Evolutionary conservation across 2,888 invertebrate genomes (phyloP), one percentile per base, ranked within the genome.

Genomic region (Coelopa pilipes): DNA sequence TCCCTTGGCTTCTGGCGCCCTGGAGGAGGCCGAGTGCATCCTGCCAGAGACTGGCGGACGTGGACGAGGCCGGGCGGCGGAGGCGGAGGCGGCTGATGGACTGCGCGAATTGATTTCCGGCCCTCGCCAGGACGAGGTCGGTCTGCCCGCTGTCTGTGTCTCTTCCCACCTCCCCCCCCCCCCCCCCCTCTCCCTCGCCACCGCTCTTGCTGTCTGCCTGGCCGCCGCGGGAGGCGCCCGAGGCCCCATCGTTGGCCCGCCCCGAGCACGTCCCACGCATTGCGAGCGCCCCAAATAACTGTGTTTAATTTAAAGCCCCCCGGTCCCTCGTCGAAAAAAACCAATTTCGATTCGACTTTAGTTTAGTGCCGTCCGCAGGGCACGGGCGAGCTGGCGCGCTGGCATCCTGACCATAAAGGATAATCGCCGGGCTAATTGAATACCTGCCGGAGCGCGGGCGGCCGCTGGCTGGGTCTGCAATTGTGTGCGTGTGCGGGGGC

Each of bases 371-470:
- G 7, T 34, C 34, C 34, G 2, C 34, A 34, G 34, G 34, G 34
- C 2, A 34, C 4, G 34, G 34, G 7, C 34, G 34, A 34, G 34
- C n/a, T n/a, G n/a, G 34, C 4, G 34, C 34, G 34, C 34, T 34
- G 2, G 34, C 4, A 34, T 34, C 63, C 55, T 49, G 71, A 71
- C 63, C 34, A 60, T 11, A 53, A 50, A 55, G 70, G 63, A 65
- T 55, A 63, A 55, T 19, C 71, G 63, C 24, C 24, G 63, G 59
- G 63, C 55, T 65, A 63, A 71, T 71, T 71, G 71, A 71, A 63
- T 69, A 53, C 62, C 63, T 50, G 53, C 47, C 24, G 15, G 47
- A 17, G 17, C 17, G 45, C 57, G 46, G 17, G 17, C 12, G 21
- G 59, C 19, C 45, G 46, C 1, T 50, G 49, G 1, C 21, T 57